Percentiles rank a stretch among this genome's conserved stretches.
Conservation (phyloP, 2,888 invertebrate genomes). For the Cordilura impudica region DNA sequence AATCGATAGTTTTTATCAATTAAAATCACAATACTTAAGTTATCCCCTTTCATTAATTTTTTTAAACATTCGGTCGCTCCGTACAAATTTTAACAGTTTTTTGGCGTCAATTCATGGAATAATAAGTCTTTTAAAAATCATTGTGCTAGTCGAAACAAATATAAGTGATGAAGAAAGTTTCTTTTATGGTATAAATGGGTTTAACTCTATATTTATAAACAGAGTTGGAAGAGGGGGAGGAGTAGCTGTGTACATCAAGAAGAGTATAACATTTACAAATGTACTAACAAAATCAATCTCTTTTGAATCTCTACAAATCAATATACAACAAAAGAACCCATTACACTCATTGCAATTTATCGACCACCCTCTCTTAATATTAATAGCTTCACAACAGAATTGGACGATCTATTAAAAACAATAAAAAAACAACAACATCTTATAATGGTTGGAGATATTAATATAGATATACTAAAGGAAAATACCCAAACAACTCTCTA, state of each 20-base stretch:
- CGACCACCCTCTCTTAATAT: not conserved
- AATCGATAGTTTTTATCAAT: no score
- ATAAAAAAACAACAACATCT: not conserved
- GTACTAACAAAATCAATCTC: not conserved
- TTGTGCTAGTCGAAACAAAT: not conserved
- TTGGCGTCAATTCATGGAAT: not conserved
- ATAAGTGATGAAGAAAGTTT: not conserved
- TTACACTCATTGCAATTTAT: not conserved
- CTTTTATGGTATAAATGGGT: not conserved
- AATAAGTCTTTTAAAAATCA: not conserved
- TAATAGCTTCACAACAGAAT: not conserved
- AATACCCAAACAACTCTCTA: no score
- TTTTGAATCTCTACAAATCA: not conserved
- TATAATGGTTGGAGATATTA: not conserved
- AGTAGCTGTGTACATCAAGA: not conserved
- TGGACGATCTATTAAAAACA: not conserved
- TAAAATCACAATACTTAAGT: no score
- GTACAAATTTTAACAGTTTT: not conserved
- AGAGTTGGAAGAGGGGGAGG: not conserved
- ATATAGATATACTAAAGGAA: not conserved
- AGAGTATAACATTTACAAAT: not conserved
- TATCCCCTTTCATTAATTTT: no score
- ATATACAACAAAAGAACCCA: not conserved
- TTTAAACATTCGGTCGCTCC: no score
- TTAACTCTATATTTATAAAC: not conserved